Conservation (phyloP, 2,113 vertebrate genomes). For the Macrotis lagotis region DNA sequence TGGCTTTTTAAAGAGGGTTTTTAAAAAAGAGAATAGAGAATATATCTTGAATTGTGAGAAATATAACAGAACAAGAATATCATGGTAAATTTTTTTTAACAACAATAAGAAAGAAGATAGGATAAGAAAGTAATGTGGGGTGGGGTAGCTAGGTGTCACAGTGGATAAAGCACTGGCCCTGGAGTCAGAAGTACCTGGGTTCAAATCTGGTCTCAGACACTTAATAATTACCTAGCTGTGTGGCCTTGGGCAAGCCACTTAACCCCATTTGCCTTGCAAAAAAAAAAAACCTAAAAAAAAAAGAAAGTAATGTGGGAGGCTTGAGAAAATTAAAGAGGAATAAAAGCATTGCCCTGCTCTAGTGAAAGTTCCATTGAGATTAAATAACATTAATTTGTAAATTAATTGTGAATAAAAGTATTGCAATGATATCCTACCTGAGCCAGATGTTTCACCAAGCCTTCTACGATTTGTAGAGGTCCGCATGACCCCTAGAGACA, state of each 20-base stretch:
- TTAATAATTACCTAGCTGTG: too few relatives aligned
- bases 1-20: background rate
- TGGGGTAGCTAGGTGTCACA: too few relatives aligned
- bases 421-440: slow-evolving; percentile 77
- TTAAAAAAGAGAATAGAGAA: background rate
- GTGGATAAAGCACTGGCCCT: too few relatives aligned
- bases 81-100: background rate
- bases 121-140: background rate
- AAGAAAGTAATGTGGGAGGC: background rate
- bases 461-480: slow-evolving; percentile 81
- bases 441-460: slow-evolving; percentile 76
- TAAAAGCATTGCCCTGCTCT: background rate
- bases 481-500: slow-evolving; percentile 79
- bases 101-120: background rate
- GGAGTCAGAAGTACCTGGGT: too few relatives aligned
- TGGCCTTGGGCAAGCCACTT: too few relatives aligned
- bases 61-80: background rate
- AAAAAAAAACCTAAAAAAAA: too few relatives aligned
- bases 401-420: background rate
- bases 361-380: background rate
- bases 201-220: too few relatives aligned
- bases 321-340: background rate
- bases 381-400: background rate
- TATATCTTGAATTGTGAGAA: background rate
- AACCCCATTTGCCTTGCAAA: too few relatives aligned